Base-by-base conservation (phyloP, 2,113 vertebrate genomes). In the Sinocyclocheilus anshuiensis region DNA sequence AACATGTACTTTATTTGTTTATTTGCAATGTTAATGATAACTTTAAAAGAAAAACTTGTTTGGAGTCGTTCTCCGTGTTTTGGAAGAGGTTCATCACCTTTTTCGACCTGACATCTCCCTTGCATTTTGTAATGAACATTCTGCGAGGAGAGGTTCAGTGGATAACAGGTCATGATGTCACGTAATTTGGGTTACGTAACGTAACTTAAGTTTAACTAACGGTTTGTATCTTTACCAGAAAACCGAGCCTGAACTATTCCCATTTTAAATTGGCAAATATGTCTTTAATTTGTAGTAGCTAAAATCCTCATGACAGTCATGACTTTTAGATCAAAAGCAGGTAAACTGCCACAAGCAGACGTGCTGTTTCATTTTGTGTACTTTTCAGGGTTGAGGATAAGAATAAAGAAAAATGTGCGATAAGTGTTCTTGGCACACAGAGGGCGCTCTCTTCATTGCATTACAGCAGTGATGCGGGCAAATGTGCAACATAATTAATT, bases 401-500 rank as follows among this genome's bases (percentile, higher is more conserved):
- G 18, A 16, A 50, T 3, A 45, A 48, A 18, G 6, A 22, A 50
- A 29, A 36, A 55, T 36, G 45, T 83, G 81, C 65, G 11, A 15
- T 72, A 39, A 4, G 16, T 33, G 22, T 5, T 59, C 18, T 59
- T 67, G 80, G 9, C 79, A 59, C 11, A 77, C 84, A 89, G 88
- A 84, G 78, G 88, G 86, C 88, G 88, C 88, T 29, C 57, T 79
- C 1, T 48, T 59, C 88, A 86, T 84, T 82, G 69, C 86, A 80
- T 69, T 57, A 74, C 24, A 15, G 24, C 77, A 18, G 50, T 84
- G 77, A 94, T 94, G 93, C 90, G 84, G 95, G 94, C 95, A 96
- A 95, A 90, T 86, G 91, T 85, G 92, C 89, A 89, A 89, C 93
- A 94, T 96, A 97, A 97, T 97, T 96, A 96, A 96, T 96, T 97